Percentiles rank a stretch among this genome's conserved stretches.
phyloP scores from a whole-genome alignment of 2,113 vertebrate species.

The Sisor rabdophorus region DNA sequence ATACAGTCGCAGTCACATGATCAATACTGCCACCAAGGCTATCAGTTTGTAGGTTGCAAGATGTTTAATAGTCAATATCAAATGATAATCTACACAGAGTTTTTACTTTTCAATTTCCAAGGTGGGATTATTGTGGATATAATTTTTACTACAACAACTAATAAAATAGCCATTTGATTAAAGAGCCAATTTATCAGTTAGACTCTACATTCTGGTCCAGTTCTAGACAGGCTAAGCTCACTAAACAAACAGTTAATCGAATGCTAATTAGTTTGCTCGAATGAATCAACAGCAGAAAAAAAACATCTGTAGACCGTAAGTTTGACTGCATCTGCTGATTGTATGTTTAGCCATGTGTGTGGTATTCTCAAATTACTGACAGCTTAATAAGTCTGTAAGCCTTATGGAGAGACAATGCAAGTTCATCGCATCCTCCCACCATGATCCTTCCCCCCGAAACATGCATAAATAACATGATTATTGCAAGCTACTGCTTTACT shows the following conservation, averaged over 20 bases:
- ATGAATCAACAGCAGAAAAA: background rate
- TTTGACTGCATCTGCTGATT: constrained; percentile 1
- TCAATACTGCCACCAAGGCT: background rate
- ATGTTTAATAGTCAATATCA: background rate
- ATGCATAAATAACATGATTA: constrained; percentile 4
- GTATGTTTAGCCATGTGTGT: constrained; percentile 11
- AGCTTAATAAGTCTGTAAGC: constrained; percentile 13
- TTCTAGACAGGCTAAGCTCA: background rate
- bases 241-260: background rate
- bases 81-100: background rate
- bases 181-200: background rate
- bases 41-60: background rate
- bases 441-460: background rate
- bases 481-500: constrained; percentile 15
- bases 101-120: background rate
- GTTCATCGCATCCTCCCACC: constrained; percentile 21
- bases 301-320: background rate
- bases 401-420: constrained; percentile 7
- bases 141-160: background rate
- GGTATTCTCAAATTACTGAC: constrained; percentile 22
- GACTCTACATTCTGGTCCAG: background rate
- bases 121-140: background rate
- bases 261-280: constrained; percentile 3
- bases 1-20: constrained; percentile 2
- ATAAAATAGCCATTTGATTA: background rate